Evolutionary conservation across 2,113 vertebrate genomes (phyloP).

Genomic region (Daboia siamensis): DNA sequence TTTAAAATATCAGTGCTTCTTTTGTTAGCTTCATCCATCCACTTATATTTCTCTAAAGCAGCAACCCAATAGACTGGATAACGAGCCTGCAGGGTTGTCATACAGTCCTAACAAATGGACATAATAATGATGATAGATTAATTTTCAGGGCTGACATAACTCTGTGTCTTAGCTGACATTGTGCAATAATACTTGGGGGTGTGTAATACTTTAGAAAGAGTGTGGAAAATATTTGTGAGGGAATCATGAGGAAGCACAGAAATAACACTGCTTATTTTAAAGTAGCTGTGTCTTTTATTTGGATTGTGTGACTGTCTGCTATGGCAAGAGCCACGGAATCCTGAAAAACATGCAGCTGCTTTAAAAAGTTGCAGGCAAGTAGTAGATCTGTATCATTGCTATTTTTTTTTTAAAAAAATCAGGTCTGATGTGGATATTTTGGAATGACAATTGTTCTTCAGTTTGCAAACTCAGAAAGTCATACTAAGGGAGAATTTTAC

Average conservation of each 20-base stretch:
- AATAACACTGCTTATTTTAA: neutral
- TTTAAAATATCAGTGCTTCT: neutral
- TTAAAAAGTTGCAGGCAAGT: neutral
- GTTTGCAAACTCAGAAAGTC: neutral
- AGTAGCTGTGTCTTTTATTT: neutral
- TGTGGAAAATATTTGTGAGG: neutral
- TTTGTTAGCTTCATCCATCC: neutral
- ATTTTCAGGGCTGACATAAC: neutral
- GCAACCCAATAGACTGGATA: neutral
- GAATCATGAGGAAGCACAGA: neutral
- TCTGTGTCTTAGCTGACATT: neutral
- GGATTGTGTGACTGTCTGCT: neutral
- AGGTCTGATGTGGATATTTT: neutral
- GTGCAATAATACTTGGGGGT: neutral
- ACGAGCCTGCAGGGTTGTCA: neutral
- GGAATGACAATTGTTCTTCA: neutral
- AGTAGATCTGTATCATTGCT: neutral
- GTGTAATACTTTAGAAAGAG: neutral
- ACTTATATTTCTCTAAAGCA: neutral
- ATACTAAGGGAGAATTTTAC: neutral
- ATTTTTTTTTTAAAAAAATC: neutral
- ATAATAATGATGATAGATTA: neutral
- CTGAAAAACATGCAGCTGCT: neutral
- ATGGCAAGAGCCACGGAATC: neutral
- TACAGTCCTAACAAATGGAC: neutral